Evolutionary conservation across 2,797 vertebrate genomes (phyloP).

Genomic region (Myotis findleyi): DNA sequence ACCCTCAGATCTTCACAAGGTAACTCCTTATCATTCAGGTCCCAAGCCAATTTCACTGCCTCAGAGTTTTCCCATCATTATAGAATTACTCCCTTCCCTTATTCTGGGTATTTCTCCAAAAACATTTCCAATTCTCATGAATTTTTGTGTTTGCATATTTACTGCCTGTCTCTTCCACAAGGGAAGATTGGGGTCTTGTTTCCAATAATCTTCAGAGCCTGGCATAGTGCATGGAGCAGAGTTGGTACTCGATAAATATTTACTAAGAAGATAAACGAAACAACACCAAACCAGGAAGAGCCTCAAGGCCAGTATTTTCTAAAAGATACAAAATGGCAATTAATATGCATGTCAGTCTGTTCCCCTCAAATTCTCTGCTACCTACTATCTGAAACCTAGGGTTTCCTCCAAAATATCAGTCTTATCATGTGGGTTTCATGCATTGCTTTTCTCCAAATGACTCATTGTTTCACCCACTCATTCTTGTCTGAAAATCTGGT

Average conservation of each 20-base stretch:
- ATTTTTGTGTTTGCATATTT: not conserved
- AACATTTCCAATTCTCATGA: not conserved
- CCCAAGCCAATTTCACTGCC: not conserved
- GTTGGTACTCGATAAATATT: not conserved
- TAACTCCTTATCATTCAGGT: not conserved
- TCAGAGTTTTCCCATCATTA: not conserved
- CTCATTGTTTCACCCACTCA: not conserved
- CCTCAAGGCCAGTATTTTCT: not conserved
- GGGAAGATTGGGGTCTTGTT: not conserved
- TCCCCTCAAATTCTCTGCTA: not conserved
- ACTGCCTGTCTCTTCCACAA: not conserved
- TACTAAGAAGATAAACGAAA: not conserved
- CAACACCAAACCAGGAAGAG: not conserved
- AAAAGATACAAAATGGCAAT: not conserved
- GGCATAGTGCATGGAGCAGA: not conserved
- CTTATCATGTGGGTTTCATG: not conserved
- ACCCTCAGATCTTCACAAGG: not conserved
- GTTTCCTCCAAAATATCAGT: not conserved
- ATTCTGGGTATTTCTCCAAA: not conserved
- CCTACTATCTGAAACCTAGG: not conserved
- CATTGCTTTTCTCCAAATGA: not conserved
- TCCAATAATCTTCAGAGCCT: not conserved
- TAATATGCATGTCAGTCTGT: not conserved
- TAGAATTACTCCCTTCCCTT: not conserved
- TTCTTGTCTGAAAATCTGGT: conserved; percentile 14